Evolutionary conservation across 2,888 invertebrate species (phyloP), one percentile per base, ranked within the genome.

Genomic region (Meteorus colon): DNA sequence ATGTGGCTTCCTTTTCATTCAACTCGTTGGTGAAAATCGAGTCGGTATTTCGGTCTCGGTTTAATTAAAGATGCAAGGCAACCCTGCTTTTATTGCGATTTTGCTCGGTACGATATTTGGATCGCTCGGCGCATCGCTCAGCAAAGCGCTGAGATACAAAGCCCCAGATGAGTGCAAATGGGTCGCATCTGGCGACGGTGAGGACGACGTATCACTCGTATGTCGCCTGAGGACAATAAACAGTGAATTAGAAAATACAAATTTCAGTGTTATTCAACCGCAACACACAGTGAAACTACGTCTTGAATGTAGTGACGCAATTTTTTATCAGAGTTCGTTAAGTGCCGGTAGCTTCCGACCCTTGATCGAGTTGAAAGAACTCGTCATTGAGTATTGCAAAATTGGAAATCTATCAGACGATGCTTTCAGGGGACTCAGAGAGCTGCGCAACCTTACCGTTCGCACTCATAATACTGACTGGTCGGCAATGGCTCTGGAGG

Each of bases 401-500:
- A 94, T 96, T 79, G 94, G 94, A 75, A 95, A 95, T 87, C 91
- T 96, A 76, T 94, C 95, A 77, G 94, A 95, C 84, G 95, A 95
- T 75, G 95, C 96, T n/a, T 95, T 96, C 86, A 92, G 93, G 63
- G 96, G 96, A 65, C 92, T 96, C 60, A 93, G 94, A 77, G 94
- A 95, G 88, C 91, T 96, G 78, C 91, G 94, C 81, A 95, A 95
- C 88, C 91, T 96, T 76, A 96, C 96, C 63, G 93, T 96, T 80
- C 92, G 95, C 84, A 96, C 96, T 70, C 95, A 96, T 90, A 96
- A 96, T 90, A 95, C 95, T 60, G 95, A 95, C 87, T 95, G 95
- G 95, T 94, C 95, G 59, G 93, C 95, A 71, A 94, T 95, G 93
- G 93, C 94, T 73, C 91, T 96, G 79, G 94, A 95, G 87, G 92